These are phyloP conservation scores for Microctonus hyperodae DNA, from an alignment of 2,888 invertebrate genomes.

Conservation along the genomic window DNA sequence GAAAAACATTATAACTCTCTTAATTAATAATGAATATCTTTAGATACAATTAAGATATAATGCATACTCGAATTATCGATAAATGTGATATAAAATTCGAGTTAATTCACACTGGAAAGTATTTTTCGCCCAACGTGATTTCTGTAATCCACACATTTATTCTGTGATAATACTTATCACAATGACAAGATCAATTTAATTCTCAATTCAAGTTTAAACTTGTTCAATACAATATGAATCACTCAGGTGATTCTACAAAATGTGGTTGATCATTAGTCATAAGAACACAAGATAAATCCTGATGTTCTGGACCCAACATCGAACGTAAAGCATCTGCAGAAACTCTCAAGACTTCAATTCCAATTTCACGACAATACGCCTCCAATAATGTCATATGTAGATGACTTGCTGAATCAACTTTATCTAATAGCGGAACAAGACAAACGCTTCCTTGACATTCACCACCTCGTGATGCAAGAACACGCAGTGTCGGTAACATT, in stretches of 20 bases:
- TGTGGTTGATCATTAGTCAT: conserved; percentile 45
- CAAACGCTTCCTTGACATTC: conserved; percentile 58
- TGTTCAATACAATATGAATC: conserved; percentile 38
- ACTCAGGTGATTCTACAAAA: conserved; percentile 49
- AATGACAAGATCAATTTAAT: conserved; percentile 35
- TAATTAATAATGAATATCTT: not conserved
- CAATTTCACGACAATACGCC: conserved; percentile 81
- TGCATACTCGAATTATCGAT: not conserved
- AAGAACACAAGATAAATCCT: conserved; percentile 51
- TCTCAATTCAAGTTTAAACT: conserved; percentile 31
- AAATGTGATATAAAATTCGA: not conserved
- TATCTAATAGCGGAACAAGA: conserved; percentile 69
- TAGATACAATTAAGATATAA: not conserved
- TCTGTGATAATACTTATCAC: too few species aligned
- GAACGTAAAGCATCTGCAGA: conserved; percentile 48
- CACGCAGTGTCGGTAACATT: conserved; percentile 70
- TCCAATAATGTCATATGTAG: conserved; percentile 81
- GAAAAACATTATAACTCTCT: too few species aligned
- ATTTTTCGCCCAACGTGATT: not conserved
- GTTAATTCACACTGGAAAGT: not conserved
- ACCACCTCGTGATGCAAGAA: conserved; percentile 71
- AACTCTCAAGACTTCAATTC: conserved; percentile 78
- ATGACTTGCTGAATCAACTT: conserved; percentile 78
- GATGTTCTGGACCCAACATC: conserved; percentile 47
- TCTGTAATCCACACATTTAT: too few species aligned